Base-by-base conservation (phyloP, 2,113 vertebrate genomes). In the Trematomus loennbergii region DNA sequence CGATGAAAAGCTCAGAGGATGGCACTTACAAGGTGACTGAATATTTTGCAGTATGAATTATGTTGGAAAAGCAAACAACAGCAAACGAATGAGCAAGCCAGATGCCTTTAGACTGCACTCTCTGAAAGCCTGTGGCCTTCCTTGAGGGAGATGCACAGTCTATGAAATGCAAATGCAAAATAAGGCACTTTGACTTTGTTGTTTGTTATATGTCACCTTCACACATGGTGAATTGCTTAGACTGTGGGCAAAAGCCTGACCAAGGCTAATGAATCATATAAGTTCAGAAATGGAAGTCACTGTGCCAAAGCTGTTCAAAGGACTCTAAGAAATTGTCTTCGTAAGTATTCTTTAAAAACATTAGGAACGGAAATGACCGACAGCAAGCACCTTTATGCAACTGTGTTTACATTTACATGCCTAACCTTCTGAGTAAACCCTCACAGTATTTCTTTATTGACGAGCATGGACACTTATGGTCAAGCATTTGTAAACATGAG, bases 11-110 rank as follows among this genome's bases (percentile, higher is more conserved):
- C 90, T 95, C 97, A 93, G 95, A 96, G 92, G 98, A 98, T 88
- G 91, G 96, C 94, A 95, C 96, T 95, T 96, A 97, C 94, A 99
- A 99, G 98, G 98, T 99, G 97, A 99, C 97, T 95, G 94, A 96
- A 96, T 78, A 92, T 93, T 95, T 95, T 94, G 96, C 94, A 94
- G 93, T 94, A 94, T 95, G 92, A 95, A 83, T 87, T 94, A 83
- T 94, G 89, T 92, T 88, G 90, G 92, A 87, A 81, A 91, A 82
- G 86, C 82, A 86, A 71, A 87, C 85, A 85, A 87, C 70, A 81
- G 69, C 81, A 87, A 83, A 85, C 72, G 82, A 93, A 85, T 77
- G 81, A 85, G 76, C 82, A 33, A 87, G 85, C 86, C 87, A 82
- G 77, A 88, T 82, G 92, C 88, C 90, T 85, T 96, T 98, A 97